These are phyloP conservation scores for Yponomeuta sedellus DNA, from an alignment of 2,888 invertebrate species.

Conservation along the genomic window DNA sequence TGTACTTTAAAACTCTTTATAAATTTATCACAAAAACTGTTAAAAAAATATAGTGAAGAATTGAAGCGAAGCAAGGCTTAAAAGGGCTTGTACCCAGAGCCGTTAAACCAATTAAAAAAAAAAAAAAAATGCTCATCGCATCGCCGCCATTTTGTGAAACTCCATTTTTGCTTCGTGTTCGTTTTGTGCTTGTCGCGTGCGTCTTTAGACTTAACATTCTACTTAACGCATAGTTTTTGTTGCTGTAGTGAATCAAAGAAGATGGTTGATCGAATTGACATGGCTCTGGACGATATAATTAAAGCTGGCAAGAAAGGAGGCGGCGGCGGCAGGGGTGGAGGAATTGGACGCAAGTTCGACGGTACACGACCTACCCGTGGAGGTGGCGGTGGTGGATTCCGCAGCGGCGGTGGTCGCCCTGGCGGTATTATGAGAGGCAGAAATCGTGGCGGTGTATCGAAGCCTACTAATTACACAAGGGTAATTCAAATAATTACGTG, in stretches of 20 bases:
- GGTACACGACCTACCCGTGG: constrained; percentile 57
- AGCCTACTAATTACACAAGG: constrained; percentile 80
- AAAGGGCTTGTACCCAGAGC: no score
- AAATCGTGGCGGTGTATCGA: constrained; percentile 82
- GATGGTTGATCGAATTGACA: constrained; percentile 97
- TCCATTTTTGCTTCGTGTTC: no score
- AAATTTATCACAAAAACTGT: no score
- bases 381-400: constrained; percentile 49
- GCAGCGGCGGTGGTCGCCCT: constrained; percentile 70
- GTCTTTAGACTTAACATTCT: background rate
- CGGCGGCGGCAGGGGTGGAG: constrained; percentile 74
- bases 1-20: no score
- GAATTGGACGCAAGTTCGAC: constrained; percentile 70
- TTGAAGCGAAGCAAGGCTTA: no score
- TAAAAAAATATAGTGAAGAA: no score
- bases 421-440: constrained; percentile 81
- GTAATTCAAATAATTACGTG: constrained; percentile 74
- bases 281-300: constrained; percentile 98
- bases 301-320: constrained; percentile 86
- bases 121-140: no score
- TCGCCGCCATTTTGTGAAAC: no score
- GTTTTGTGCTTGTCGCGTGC: background rate
- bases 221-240: background rate
- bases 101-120: no score
- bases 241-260: background rate